phyloP scores from a whole-genome alignment of 1,140 invertebrate species.

The Ooceraea biroi region DNA sequence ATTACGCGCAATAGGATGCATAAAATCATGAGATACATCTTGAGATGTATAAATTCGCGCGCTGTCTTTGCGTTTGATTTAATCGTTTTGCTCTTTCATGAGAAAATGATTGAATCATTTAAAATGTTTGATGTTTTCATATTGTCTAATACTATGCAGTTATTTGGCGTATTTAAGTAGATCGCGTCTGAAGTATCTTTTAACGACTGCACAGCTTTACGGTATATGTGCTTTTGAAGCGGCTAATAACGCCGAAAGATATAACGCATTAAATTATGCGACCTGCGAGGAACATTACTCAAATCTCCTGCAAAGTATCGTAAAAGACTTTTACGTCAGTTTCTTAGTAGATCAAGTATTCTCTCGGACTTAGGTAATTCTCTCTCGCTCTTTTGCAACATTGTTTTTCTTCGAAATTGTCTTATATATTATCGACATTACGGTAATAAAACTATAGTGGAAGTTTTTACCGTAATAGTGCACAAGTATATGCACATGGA shows the following conservation, averaged over 20 bases:
- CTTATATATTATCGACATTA: not conserved
- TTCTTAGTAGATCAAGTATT: slow-evolving; percentile 8
- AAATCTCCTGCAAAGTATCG: not conserved
- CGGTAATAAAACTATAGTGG: not conserved
- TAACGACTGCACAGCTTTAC: not conserved
- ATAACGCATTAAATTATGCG: not conserved
- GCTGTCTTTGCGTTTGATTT: no score
- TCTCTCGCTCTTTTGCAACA: not conserved
- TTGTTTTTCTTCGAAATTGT: not conserved
- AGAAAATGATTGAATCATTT: no score
- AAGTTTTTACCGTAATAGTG: not conserved
- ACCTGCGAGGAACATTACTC: not conserved
- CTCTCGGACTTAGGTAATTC: not conserved
- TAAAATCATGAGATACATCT: no score
- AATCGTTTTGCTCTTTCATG: no score
- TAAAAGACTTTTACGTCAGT: not conserved
- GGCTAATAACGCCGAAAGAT: not conserved
- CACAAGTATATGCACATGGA: no score
- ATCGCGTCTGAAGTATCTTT: not conserved
- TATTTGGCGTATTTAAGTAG: not conserved
- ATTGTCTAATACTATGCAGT: not conserved
- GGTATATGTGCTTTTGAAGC: not conserved
- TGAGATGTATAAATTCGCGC: no score
- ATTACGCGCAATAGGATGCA: no score
- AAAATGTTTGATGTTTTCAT: not conserved